Evolutionary conservation across 92 coral and sea anemone genomes (phyloP).

Genomic region (Umimayanthus chanpuru): DNA sequence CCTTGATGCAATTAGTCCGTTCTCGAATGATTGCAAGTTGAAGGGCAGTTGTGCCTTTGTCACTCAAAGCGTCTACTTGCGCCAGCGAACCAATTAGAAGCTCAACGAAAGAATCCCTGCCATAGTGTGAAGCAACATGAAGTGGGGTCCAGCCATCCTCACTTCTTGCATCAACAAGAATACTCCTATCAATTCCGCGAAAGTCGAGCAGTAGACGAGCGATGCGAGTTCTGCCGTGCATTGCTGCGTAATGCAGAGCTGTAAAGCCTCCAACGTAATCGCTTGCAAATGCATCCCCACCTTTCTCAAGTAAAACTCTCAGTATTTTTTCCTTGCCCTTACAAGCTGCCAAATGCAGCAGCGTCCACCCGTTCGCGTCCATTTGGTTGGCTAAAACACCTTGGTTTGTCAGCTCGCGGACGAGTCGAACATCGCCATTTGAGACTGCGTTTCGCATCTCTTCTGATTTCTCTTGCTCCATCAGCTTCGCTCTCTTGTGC

Average conservation of each 20-base stretch:
- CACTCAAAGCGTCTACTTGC: conserved; percentile 83
- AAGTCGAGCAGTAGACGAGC: conserved; percentile 79
- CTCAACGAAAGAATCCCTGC: conserved; percentile 83
- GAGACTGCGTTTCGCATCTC: conserved; percentile 82
- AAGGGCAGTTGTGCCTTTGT: conserved; percentile 94
- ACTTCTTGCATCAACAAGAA: conserved; percentile 87
- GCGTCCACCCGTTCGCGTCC: conserved; percentile 87
- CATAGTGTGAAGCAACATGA: conserved; percentile 89
- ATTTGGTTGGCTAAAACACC: conserved; percentile 86
- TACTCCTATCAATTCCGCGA: conserved; percentile 69
- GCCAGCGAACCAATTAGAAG: conserved; percentile 76
- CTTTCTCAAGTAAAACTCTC: conserved; percentile 82
- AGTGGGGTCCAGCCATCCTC: conserved; percentile 98
- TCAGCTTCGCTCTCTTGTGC: conserved; percentile 44
- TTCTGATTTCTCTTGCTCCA: conserved; percentile 57
- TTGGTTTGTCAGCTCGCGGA: conserved; percentile 78
- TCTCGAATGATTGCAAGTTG: conserved; percentile 92
- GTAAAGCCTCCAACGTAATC: conserved; percentile 90
- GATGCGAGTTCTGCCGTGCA: conserved; percentile 90
- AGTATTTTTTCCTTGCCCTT: conserved; percentile 86
- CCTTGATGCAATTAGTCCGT: conserved; percentile 78
- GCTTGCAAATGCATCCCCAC: conserved; percentile 83
- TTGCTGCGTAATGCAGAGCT: conserved; percentile 88
- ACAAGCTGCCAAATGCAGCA: conserved; percentile 87
- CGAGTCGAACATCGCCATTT: conserved; percentile 78